Conservation (phyloP, 2,113 vertebrate species). For the Dunckerocampus dactyliophorus region DNA sequence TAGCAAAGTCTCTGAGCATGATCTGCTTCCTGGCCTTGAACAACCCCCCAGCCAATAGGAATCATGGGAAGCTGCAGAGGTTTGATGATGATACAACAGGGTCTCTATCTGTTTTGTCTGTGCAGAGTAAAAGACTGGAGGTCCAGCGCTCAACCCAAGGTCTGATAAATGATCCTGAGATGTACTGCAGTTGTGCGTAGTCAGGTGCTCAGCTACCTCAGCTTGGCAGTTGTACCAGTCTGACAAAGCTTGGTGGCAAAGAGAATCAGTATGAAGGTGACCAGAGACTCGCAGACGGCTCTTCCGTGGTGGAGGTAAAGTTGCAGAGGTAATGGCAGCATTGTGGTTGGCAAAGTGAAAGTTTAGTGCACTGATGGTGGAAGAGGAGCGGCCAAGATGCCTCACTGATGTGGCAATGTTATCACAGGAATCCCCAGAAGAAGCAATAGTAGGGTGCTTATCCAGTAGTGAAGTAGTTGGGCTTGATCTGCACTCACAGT, state of each 20-base stretch:
- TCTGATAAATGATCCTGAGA: constrained; percentile 82
- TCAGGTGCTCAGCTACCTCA: constrained; percentile 69
- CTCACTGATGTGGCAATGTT: constrained; percentile 7
- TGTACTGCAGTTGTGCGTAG: constrained; percentile 77
- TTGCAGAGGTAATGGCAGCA: constrained; percentile 73
- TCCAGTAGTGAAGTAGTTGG: constrained; percentile 52
- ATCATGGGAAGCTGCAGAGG: constrained; percentile 48
- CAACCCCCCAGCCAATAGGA: constrained; percentile 44
- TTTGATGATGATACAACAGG: constrained; percentile 70
- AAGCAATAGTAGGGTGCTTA: constrained; percentile 24
- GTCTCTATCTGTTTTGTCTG: constrained; percentile 69
- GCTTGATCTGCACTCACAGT: constrained; percentile 55
- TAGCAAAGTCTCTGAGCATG: constrained; percentile 81
- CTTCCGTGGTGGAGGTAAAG: constrained; percentile 54
- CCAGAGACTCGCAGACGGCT: constrained; percentile 36
- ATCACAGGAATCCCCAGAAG: constrained; percentile 25
- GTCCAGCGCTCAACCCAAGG: constrained; percentile 33
- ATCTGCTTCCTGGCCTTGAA: constrained; percentile 49
- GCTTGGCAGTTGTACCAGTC: constrained; percentile 88
- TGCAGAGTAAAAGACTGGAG: background rate
- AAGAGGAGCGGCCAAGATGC: constrained; percentile 54
- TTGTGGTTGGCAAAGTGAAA: constrained; percentile 74
- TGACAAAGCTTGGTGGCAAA: constrained; percentile 83
- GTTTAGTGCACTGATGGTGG: constrained; percentile 64
- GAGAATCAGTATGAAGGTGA: constrained; percentile 35